Base-by-base conservation (phyloP, 2,888 invertebrate species). In the Cephus pulcher region DNA sequence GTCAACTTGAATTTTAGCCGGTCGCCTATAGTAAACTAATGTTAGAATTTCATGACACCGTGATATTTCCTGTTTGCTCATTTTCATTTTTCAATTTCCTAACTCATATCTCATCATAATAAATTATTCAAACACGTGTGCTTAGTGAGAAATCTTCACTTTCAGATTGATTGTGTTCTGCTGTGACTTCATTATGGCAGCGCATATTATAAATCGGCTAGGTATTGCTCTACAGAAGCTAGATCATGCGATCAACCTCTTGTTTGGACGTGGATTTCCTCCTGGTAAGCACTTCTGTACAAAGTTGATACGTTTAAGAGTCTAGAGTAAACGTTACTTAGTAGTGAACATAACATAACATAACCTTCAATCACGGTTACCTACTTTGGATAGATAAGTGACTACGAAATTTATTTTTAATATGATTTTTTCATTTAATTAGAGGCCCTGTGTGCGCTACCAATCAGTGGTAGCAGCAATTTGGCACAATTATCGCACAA, bases 181-280 rank as follows among this genome's bases (percentile, higher is more conserved):
- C 40, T 15, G 40, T 40, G 6, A 15, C 15, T 40, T 40, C 15
- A 86, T 83, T 79, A 92, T 92, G 92, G 89, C 91, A 80, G 86
- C 83, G 74, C 84, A 85, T 82, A 82, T 91, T 75, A 82, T 91
- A 81, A 86, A 84, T 75, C 89, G 92, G 82, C 82, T 93, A 81
- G 89, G 88, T 83, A 86, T 88, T 70, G 89, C 92, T 37, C 75
- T 94, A 68, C 89, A 88, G 84, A 90, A 89, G 79, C 85, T 94
- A 69, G 93, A 94, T 86, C 87, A 89, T 82, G 83, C 90, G 70
- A 82, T 92, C 78, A 80, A 84, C 73, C 80, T 86, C 80, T 81
- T 91, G 37, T 90, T 93, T 56, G 88, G 91, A 2, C 90, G 89
- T 74, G 88, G 91, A 81, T 92, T 91, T 86, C 93, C 93, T 68